Evolutionary conservation across 2,797 vertebrate species (phyloP), one percentile per base, ranked within the genome.

Genomic region (Cottoperca gobio): DNA sequence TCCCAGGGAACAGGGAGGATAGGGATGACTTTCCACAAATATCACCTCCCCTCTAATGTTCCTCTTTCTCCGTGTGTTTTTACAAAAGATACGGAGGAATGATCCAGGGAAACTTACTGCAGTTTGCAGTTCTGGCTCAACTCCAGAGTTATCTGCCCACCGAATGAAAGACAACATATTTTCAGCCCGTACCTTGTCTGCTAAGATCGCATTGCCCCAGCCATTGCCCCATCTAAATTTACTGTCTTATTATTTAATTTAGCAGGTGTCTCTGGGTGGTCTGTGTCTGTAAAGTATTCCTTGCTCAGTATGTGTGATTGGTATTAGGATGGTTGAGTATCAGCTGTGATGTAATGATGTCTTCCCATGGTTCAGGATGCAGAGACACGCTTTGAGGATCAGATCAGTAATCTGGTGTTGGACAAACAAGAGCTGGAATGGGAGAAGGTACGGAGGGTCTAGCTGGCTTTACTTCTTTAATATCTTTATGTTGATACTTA

Each of bases 391-490:
- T 95, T 96, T 87, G 96, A 98, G 91, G 94, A 96, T 45, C 96
- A 97, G 84, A 96, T 97, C 85, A 93, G 90, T 86, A 96, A 95
- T 83, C 93, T 97, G 83, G 92, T 96, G 70, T 14, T 97, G 90
- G 96, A 99, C 87, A 97, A 95, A 62, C 97, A 98, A 85, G 97
- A 99, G 87, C 91, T 98, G 76, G 95, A 96, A 66, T 98, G 97
- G 97, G 94, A 97, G 85, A 97, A 96, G 93, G 97, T 97, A 83
- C 54, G 86, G 92, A 28, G n/a, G 46, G 37, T n/a, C 23, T 21
- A 10, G 2, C 42, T 31, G 33, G 2, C 26, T 49, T 67, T 7
- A 40, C 35, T 23, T 40, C 21, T 49, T 31, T 59, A 16, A 28
- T 26, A 37, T 60, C 11, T 72, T 7, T 5, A 1, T 39, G 39